Percentiles rank a stretch among this genome's conserved stretches.
These are phyloP conservation scores for Microdon myrmicae DNA, from an alignment of 2,888 invertebrate species.

Conservation along the genomic window DNA sequence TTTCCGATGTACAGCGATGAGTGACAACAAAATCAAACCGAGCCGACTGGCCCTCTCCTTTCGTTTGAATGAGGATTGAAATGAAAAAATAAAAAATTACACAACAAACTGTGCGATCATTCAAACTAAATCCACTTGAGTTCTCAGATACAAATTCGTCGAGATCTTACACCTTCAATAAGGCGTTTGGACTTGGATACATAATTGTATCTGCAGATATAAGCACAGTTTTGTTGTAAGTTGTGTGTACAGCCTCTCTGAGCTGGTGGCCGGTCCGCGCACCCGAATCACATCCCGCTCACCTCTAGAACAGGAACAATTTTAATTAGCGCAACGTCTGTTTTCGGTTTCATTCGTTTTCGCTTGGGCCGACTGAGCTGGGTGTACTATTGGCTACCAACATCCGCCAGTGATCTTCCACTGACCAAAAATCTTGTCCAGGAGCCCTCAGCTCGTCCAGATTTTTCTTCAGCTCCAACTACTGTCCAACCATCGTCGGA, in stretches of 20 bases:
- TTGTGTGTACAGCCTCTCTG: too few relatives aligned
- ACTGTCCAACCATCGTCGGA: conserved; percentile 21
- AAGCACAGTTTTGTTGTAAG: too few relatives aligned
- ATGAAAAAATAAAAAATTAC: too few relatives aligned
- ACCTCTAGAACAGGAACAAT: conserved; percentile 57
- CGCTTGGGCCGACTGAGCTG: conserved; percentile 11
- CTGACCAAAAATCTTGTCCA: too few relatives aligned
- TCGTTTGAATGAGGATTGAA: conserved; percentile 42
- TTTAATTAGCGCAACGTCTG: conserved; percentile 67
- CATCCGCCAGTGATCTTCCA: conserved; percentile 39
- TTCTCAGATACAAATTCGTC: conserved; percentile 47
- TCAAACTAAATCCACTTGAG: conserved; percentile 27
- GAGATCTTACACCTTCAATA: conserved; percentile 49
- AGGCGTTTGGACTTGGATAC: conserved; percentile 21
- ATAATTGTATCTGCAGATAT: too few relatives aligned
- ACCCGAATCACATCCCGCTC: conserved; percentile 47
- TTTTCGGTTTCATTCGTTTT: conserved; percentile 64
- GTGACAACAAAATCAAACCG: conserved; percentile 44
- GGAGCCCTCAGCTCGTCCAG: too few relatives aligned
- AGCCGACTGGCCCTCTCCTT: conserved; percentile 1
- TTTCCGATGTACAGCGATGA: conserved; percentile 39
- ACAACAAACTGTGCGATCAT: too few relatives aligned
- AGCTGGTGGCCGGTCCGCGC: too few relatives aligned
- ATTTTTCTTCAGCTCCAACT: conserved; percentile 30
- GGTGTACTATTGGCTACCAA: conserved; percentile 39